These are phyloP conservation scores for Kryptopterus vitreolus DNA, from an alignment of 2,797 vertebrate species.

Conservation along the genomic window DNA sequence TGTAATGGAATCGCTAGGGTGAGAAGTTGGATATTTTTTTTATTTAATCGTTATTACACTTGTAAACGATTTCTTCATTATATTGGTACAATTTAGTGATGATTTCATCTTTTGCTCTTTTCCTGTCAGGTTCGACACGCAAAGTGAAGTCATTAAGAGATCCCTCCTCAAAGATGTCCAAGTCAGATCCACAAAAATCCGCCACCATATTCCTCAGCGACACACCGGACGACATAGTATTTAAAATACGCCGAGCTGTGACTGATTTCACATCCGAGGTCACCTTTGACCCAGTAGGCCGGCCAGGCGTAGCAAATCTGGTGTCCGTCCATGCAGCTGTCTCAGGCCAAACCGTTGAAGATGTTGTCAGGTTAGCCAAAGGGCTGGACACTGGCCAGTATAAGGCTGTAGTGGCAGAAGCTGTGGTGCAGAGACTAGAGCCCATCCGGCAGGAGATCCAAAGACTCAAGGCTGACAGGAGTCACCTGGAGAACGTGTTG, in stretches of 20 bases:
- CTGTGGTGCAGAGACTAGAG: conserved; percentile 81
- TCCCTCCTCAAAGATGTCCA: conserved; percentile 91
- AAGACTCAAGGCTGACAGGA: conserved; percentile 77
- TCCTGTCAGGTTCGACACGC: conserved; percentile 75
- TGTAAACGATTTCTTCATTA: neutral
- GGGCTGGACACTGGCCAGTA: conserved; percentile 86
- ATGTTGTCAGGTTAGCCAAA: conserved; percentile 72
- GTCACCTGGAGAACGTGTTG: conserved; percentile 80
- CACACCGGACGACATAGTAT: conserved; percentile 83
- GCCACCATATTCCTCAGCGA: conserved; percentile 85
- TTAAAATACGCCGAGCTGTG: conserved; percentile 89
- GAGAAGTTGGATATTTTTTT: conserved; percentile 22
- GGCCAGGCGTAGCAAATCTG: conserved; percentile 90
- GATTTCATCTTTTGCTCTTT: conserved; percentile 8
- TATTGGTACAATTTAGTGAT: neutral
- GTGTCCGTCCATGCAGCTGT: conserved; percentile 84
- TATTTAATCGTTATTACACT: neutral
- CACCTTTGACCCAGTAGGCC: conserved; percentile 82
- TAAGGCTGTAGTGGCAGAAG: conserved; percentile 84
- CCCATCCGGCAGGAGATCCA: conserved; percentile 84
- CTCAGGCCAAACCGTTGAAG: conserved; percentile 70
- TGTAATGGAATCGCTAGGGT: conserved; percentile 31
- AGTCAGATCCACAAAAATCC: conserved; percentile 86
- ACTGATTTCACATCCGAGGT: conserved; percentile 94
- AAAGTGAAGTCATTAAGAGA: conserved; percentile 92